Evolutionary conservation across 2,888 invertebrate genomes (phyloP), one percentile per base, ranked within the genome.

Genomic region (Acleris laterana): DNA sequence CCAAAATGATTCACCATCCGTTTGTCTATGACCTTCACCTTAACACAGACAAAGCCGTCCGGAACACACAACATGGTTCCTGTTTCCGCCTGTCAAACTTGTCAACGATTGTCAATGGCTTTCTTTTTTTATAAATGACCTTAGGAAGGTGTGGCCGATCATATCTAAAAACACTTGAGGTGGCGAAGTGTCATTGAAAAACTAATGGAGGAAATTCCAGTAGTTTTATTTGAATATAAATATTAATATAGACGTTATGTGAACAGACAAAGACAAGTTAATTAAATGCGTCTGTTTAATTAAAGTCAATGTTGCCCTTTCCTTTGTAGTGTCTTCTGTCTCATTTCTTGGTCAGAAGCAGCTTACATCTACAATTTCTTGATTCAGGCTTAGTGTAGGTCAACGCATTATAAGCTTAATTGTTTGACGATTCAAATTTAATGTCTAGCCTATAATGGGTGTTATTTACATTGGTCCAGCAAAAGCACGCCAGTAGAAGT

Each of bases 1-100:
- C 38, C 53, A 19, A 38, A 28, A 17, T 13, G 28, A 32, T 5
- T 28, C 52, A 19, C n/a, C 13, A 0, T 25, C 51, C 6, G 16
- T 46, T 57, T 56, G 19, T 22, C 50, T 65, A 53, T 51, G 76
- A 79, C 85, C 86, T 82, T 84, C 82, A 88, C 88, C 87, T 83
- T 80, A 70, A 71, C 71, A 59, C 67, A 70, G 70, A 74, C 68
- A 75, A 68, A 74, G 77, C 83, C 83, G 87, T 84, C 74, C 77
- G 76, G 78, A 80, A 74, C 70, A 74, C 79, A 78, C 79, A 83
- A 80, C 79, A 69, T 72, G 69, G 74, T 89, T 89, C 88, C 90
- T 85, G 75, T 80, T 85, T 89, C 89, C 89, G 83, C 75, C 72
- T 78, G 76, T 78, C 77, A 72, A 77, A 75, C 76, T 74, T 80